phyloP scores from a whole-genome alignment of 2,888 invertebrate genomes.

The Ophioninae sp. region DNA sequence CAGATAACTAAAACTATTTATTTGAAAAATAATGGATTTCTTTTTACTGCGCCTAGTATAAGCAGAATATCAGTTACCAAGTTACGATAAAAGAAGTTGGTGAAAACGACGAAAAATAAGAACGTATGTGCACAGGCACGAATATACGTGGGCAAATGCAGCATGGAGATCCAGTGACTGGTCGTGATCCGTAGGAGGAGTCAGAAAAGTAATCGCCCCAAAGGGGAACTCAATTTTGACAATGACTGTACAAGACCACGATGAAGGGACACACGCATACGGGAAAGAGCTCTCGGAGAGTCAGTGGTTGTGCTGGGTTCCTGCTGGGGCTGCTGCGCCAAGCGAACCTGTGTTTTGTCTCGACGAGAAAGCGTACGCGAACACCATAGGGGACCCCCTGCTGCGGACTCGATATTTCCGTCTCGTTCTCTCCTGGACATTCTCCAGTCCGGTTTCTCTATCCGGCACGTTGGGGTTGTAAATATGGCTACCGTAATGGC shows the following conservation, averaged over 20 bases:
- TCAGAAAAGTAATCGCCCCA: slow-evolving; percentile 58
- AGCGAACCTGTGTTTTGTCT: slow-evolving; percentile 56
- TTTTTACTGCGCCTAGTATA: too few relatives aligned
- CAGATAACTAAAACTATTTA: too few relatives aligned
- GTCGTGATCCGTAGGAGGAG: slow-evolving; percentile 55
- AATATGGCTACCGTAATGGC: slow-evolving; percentile 80
- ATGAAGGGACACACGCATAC: slow-evolving; percentile 37
- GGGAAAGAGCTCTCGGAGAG: slow-evolving; percentile 14
- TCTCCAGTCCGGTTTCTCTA: slow-evolving; percentile 5
- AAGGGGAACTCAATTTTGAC: slow-evolving; percentile 42
- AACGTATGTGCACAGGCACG: neutral
- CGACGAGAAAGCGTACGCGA: slow-evolving; percentile 67
- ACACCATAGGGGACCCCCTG: slow-evolving; percentile 71
- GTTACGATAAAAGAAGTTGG: neutral
- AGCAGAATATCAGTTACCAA: neutral
- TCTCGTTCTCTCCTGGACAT: slow-evolving; percentile 3
- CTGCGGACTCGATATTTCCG: slow-evolving; percentile 64
- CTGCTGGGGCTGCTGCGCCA: neutral
- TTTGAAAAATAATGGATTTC: too few relatives aligned
- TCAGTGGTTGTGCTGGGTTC: neutral
- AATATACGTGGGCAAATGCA: neutral
- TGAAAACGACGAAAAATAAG: neutral
- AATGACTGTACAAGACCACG: slow-evolving; percentile 48
- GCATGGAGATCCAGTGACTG: neutral
- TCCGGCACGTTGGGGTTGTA: slow-evolving; percentile 72